These are phyloP conservation scores for Cyanoderma ruficeps DNA, from an alignment of 2,113 vertebrate genomes.

Conservation along the genomic window DNA sequence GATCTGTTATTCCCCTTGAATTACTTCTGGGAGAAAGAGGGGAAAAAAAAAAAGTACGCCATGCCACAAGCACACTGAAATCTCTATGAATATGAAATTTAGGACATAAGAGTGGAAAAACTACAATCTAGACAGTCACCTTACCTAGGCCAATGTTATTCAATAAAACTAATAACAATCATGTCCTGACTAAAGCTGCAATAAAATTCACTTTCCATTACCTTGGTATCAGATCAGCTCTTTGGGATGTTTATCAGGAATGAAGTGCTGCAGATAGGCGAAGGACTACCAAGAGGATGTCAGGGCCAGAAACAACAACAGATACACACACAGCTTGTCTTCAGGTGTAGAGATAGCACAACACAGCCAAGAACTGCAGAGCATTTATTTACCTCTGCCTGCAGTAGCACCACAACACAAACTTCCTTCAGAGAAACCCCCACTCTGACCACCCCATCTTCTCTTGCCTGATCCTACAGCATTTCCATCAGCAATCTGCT, in stretches of 20 bases:
- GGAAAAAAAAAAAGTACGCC: background rate
- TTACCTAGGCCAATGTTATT: background rate
- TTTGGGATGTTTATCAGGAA: background rate
- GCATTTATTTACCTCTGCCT: background rate
- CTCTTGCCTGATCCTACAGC: background rate
- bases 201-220: background rate
- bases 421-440: background rate
- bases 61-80: background rate
- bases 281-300: background rate
- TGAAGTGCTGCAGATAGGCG: background rate
- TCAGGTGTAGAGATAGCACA: background rate
- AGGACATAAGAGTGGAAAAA: background rate
- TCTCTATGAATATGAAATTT: background rate
- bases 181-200: background rate
- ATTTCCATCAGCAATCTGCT: background rate
- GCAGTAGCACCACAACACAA: background rate
- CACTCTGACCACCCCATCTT: background rate
- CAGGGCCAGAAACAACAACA: background rate
- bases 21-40: background rate
- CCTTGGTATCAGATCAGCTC: background rate
- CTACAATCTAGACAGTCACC: background rate
- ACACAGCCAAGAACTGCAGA: background rate
- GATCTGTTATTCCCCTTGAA: background rate
- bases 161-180: background rate
- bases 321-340: rapidly evolving